phyloP scores from a whole-genome alignment of 1,140 invertebrate genomes.

The Diorhabda sublineata region DNA sequence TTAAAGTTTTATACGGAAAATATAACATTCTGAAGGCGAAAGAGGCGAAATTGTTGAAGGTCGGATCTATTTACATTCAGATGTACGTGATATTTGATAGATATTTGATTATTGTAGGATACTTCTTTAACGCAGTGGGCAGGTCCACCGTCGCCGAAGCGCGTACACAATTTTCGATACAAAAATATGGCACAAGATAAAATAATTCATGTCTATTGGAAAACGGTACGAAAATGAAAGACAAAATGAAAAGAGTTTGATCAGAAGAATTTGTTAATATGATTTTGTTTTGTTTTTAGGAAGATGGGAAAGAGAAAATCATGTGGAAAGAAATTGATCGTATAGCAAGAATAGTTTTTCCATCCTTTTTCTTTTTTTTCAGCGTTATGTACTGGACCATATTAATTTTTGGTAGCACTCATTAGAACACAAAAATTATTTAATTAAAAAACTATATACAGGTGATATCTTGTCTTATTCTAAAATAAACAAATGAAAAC shows the following conservation, averaged over 20 bases:
- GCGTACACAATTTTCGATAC: slow-evolving; percentile 8
- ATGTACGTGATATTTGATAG: neutral
- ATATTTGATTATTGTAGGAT: slow-evolving; percentile 29
- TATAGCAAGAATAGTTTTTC: slow-evolving; percentile 65
- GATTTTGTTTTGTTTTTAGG: slow-evolving; percentile 37
- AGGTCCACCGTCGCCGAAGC: slow-evolving; percentile 10
- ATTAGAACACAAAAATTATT: slow-evolving; percentile 5
- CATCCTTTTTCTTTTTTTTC: slow-evolving; percentile 68
- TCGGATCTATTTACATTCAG: slow-evolving; percentile 42
- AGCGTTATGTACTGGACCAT: slow-evolving; percentile 73
- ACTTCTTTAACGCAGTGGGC: slow-evolving; percentile 31
- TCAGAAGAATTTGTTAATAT: neutral
- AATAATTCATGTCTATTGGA: slow-evolving; percentile 34
- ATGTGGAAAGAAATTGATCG: slow-evolving; percentile 67
- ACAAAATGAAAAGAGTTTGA: too few relatives aligned
- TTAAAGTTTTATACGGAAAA: slow-evolving; percentile 71
- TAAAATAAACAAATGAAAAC: too few relatives aligned
- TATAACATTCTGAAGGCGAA: slow-evolving; percentile 55
- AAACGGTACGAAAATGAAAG: slow-evolving; percentile 35
- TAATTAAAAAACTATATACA: too few relatives aligned
- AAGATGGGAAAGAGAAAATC: slow-evolving; percentile 61
- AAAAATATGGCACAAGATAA: slow-evolving; percentile 7
- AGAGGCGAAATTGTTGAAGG: slow-evolving; percentile 51
- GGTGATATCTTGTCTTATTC: too few relatives aligned
- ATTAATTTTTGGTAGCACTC: slow-evolving; percentile 57